Base-by-base conservation (phyloP, 2,888 invertebrate genomes). In the Desoria tigrina region DNA sequence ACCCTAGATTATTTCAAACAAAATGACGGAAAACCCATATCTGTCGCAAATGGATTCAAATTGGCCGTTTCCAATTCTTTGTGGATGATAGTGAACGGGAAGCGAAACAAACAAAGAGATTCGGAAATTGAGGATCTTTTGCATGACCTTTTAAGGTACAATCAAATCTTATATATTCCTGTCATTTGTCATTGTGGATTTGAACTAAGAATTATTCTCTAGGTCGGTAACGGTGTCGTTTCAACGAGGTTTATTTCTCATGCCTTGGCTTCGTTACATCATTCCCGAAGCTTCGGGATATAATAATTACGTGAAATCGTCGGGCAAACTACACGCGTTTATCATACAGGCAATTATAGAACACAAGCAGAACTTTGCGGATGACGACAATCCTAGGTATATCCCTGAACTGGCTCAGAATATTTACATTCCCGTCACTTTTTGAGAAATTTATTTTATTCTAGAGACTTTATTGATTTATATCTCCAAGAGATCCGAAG, bases 391-490 rank as follows among this genome's bases (percentile, higher is more conserved):
- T 11, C 32, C 32, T 7, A 4, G 32, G 32, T 32, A 32, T n/a
- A n/a, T n/a, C n/a, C n/a, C n/a, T n/a, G n/a, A n/a, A n/a, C n/a
- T n/a, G n/a, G n/a, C n/a, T n/a, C n/a, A n/a, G n/a, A n/a, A n/a
- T n/a, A n/a, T n/a, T n/a, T n/a, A n/a, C n/a, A n/a, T n/a, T n/a
- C n/a, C n/a, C n/a, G n/a, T n/a, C n/a, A n/a, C n/a, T n/a, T n/a
- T n/a, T n/a, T n/a, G n/a, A n/a, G n/a, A n/a, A n/a, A n/a, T n/a
- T n/a, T n/a, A n/a, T n/a, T n/a, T n/a, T n/a, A n/a, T n/a, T n/a
- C n/a, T 21, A 65, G 60, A 26, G 61, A 65, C 58, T 65, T 65
- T 14, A 61, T 61, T 28, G 65, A 65, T 26, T 61, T 61, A 0
- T 65, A 61, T 26, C 23, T 61, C 9, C 42, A 65, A 27, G 61